phyloP scores from a whole-genome alignment of 2,797 vertebrate genomes.

The Pyrrhura leucotis region DNA sequence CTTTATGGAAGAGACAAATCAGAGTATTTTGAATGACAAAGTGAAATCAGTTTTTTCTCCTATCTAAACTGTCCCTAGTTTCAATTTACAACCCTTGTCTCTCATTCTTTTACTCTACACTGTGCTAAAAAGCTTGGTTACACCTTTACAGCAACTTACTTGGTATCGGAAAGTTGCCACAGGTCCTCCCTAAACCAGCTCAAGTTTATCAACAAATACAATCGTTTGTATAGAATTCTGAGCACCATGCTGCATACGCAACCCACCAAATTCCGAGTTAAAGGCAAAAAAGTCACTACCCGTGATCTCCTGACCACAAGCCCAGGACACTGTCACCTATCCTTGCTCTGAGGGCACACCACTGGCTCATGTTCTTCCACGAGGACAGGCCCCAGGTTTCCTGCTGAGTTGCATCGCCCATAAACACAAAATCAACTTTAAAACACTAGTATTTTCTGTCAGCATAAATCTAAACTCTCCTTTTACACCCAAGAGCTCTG shows the following conservation, averaged over 20 bases:
- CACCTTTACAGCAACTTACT: background rate
- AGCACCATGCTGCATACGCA: background rate
- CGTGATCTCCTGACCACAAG: background rate
- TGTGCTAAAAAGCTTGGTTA: background rate
- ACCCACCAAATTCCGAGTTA: background rate
- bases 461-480: background rate
- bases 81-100: background rate
- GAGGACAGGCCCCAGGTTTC: background rate
- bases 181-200: background rate
- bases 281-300: background rate
- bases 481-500: background rate
- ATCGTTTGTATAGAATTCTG: background rate
- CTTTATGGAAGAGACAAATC: background rate
- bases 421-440: background rate
- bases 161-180: background rate
- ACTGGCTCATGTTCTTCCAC: background rate
- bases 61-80: background rate
- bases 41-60: background rate
- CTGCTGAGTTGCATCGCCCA: background rate
- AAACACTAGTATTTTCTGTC: background rate
- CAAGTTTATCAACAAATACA: background rate
- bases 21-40: background rate
- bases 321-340: background rate
- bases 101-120: background rate
- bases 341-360: accelerated